Evolutionary conservation across 2,797 vertebrate genomes (phyloP).

Genomic region (Meriones psammophilus): DNA sequence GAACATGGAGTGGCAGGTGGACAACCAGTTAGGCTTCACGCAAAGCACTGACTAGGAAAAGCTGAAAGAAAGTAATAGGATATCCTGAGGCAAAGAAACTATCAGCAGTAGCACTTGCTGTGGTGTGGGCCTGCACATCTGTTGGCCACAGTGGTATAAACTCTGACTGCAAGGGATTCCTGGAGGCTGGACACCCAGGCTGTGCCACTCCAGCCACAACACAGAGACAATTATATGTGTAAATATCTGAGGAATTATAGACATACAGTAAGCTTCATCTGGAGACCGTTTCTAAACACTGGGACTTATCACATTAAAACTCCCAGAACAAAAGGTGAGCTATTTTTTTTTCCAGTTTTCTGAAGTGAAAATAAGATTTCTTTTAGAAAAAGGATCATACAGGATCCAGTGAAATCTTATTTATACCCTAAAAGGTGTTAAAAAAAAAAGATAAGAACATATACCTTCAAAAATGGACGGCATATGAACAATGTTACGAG

Average conservation of each 20-base stretch:
- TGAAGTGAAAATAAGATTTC: background rate
- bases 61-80: background rate
- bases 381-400: background rate
- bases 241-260: background rate
- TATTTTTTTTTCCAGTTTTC: slow-evolving; percentile 25
- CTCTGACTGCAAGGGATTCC: background rate
- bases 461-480: background rate
- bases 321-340: background rate
- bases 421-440: background rate
- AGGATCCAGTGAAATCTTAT: background rate
- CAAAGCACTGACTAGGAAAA: background rate
- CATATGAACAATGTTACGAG: background rate
- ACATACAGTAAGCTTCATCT: background rate
- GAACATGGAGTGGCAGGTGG: background rate
- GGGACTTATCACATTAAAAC: background rate
- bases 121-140: background rate
- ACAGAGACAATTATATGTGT: background rate
- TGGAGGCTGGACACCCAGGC: background rate
- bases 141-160: background rate
- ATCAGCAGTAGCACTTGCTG: background rate
- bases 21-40: background rate
- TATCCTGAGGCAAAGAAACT: background rate
- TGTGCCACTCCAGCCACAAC: background rate
- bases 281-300: background rate
- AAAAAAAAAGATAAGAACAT: slow-evolving; percentile 39